phyloP scores from a whole-genome alignment of 2,888 invertebrate species.

The Tetrapedia diversipes region DNA sequence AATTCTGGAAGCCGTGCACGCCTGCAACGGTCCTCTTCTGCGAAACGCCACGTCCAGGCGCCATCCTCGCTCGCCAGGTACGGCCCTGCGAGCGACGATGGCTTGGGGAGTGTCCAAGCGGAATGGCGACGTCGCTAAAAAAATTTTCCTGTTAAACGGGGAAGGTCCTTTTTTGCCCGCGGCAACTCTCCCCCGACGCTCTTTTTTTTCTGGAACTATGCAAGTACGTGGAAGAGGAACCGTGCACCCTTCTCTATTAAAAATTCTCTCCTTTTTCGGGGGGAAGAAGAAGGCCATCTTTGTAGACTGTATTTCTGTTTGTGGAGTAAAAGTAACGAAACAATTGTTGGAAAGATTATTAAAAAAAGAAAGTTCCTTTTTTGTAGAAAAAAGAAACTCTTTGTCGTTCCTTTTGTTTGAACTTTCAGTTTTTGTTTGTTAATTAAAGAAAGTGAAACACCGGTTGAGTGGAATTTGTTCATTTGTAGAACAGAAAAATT shows the following conservation, averaged over 20 bases:
- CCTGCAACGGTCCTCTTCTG: constrained; percentile 30
- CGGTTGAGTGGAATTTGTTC: too few relatives aligned
- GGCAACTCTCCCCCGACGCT: neutral
- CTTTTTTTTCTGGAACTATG: neutral
- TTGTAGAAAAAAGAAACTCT: too few relatives aligned
- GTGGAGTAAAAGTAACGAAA: too few relatives aligned
- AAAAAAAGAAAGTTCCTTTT: too few relatives aligned
- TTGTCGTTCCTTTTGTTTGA: too few relatives aligned
- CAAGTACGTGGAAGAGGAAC: neutral
- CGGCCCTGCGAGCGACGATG: constrained; percentile 9
- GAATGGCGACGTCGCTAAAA: constrained; percentile 20
- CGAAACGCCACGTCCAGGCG: constrained; percentile 45
- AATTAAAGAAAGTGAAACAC: neutral
- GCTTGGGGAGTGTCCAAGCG: constrained; percentile 2
- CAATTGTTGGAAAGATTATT: too few relatives aligned
- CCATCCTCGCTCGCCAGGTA: constrained; percentile 26
- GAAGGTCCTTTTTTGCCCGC: neutral
- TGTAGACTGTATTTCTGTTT: too few relatives aligned
- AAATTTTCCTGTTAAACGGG: constrained; percentile 4
- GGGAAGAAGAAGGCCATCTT: too few relatives aligned
- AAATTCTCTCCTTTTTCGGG: neutral
- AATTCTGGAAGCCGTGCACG: constrained; percentile 40
- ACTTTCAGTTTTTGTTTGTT: neutral
- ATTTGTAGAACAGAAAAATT: too few relatives aligned
- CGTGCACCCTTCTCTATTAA: neutral